Base-by-base conservation (phyloP, 1,140 invertebrate species). In the Ptiloglossa arizonensis region DNA sequence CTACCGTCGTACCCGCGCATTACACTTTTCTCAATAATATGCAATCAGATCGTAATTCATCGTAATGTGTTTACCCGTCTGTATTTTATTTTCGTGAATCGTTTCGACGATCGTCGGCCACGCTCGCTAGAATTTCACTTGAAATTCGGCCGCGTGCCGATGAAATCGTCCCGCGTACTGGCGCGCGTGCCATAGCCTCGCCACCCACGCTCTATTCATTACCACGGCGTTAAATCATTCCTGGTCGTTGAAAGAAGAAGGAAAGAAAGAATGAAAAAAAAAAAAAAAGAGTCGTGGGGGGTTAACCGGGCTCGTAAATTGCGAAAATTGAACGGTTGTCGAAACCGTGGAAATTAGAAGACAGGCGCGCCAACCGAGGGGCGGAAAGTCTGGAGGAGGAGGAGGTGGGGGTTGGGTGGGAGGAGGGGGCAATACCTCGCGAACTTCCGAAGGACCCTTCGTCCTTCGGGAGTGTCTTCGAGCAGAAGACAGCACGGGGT, bases 391-490 rank as follows among this genome's bases (percentile, higher is more conserved):
- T 32, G 59, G 11, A 48, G 57, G 35, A n/a, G 15, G 15, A 27
- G 48, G 46, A 38, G 35, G 70, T 59, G 50, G 70, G n/a, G n/a
- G n/a, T n/a, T n/a, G n/a, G n/a, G n/a, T n/a, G 24, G 15, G 15
- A 27, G 48, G 46, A 38, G 35, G 70, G 66, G 50, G 70, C 48
- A 67, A 75, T 68, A 66, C 57, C 66, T 80, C 44, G 81, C 69
- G 60, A 80, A 72, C 74, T 76, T 78, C 56, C 70, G 78, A 71
- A 86, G 62, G 71, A 79, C 71, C 64, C 75, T 63, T 44, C 56
- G 76, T 86, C 84, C 80, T 86, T 80, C 75, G 79, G 78, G 75
- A 83, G 59, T 59, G 78, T 80, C 82, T 80, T 76, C 60, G 56
- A 68, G 54, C n/a, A 81, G 72, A 81, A 85, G 82, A 84, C 73